Percentiles rank a stretch among this genome's conserved stretches.
Evolutionary conservation across 2,888 invertebrate genomes (phyloP).

Genomic region (Pyralis farinalis): DNA sequence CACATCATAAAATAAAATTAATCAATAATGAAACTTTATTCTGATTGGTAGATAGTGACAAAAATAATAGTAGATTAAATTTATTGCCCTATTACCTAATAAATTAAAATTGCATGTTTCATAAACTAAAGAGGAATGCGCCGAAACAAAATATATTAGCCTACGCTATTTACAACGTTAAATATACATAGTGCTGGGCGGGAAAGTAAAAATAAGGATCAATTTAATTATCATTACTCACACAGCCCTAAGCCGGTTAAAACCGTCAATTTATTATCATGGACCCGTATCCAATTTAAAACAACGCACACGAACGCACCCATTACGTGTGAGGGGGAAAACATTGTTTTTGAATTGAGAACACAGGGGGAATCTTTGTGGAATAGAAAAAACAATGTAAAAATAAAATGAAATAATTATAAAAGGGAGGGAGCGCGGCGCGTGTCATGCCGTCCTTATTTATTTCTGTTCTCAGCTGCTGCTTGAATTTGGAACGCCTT

Average conservation of each 20-base stretch:
- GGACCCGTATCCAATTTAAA: conserved; percentile 81
- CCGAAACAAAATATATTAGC: conserved; percentile 19
- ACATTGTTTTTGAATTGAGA: conserved; percentile 68
- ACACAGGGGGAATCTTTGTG: conserved; percentile 71
- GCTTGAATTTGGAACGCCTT: conserved; percentile 58
- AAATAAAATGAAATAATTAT: conserved; percentile 80
- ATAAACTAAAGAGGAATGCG: conserved; percentile 1
- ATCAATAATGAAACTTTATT: too few relatives aligned
- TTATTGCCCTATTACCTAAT: too few relatives aligned
- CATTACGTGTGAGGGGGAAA: conserved; percentile 60
- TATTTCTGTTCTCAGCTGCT: conserved; percentile 74
- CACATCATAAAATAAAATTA: too few relatives aligned
- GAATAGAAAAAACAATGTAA: conserved; percentile 79
- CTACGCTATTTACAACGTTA: conserved; percentile 14
- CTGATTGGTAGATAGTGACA: too few relatives aligned
- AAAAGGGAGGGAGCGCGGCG: conserved; percentile 71
- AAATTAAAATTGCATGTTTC: too few relatives aligned
- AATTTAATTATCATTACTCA: conserved; percentile 79
- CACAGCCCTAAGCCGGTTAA: conserved; percentile 66
- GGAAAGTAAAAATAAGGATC: conserved; percentile 58
- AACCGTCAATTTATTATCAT: conserved; percentile 79
- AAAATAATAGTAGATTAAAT: too few relatives aligned
- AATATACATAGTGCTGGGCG: conserved; percentile 25
- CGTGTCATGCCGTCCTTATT: conserved; percentile 72
- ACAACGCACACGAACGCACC: conserved; percentile 73